phyloP scores from a whole-genome alignment of 2,888 invertebrate species.

The Cryptocephalus primarius region DNA sequence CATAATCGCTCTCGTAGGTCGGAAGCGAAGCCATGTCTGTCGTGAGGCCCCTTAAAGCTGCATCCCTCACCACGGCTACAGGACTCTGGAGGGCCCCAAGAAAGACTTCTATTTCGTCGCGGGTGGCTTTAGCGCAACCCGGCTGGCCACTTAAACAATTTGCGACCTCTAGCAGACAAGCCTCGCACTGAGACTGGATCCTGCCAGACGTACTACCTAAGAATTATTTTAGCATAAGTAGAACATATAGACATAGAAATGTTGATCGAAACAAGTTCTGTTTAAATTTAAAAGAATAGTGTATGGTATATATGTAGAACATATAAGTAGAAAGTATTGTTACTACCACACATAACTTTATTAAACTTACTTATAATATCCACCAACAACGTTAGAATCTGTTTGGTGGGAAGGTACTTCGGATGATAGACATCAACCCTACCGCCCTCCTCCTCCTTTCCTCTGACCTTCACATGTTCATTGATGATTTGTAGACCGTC shows the following conservation, averaged over 20 bases:
- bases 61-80: conserved; percentile 63
- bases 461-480: conserved; percentile 59
- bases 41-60: conserved; percentile 61
- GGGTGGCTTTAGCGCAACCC: conserved; percentile 50
- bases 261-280: too few species aligned
- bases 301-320: too few species aligned
- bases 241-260: too few species aligned
- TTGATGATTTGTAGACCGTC: conserved; percentile 56
- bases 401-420: conserved; percentile 64
- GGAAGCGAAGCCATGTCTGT: conserved; percentile 55
- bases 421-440: conserved; percentile 55
- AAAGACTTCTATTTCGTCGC: conserved; percentile 65
- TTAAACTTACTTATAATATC: conserved; percentile 55
- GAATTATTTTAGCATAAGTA: conserved; percentile 3
- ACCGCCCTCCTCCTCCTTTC: conserved; percentile 31
- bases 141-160: conserved; percentile 57
- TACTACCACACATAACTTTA: too few species aligned
- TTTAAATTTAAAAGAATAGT: too few species aligned
- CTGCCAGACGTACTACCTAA: conserved; percentile 52
- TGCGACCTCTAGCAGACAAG: conserved; percentile 73
- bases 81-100: conserved; percentile 67
- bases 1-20: conserved; percentile 45
- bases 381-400: conserved; percentile 71
- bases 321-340: too few species aligned
- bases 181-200: conserved; percentile 66